Base-by-base conservation (phyloP, 1,140 invertebrate species). In the Drosophila micromelanica region DNA sequence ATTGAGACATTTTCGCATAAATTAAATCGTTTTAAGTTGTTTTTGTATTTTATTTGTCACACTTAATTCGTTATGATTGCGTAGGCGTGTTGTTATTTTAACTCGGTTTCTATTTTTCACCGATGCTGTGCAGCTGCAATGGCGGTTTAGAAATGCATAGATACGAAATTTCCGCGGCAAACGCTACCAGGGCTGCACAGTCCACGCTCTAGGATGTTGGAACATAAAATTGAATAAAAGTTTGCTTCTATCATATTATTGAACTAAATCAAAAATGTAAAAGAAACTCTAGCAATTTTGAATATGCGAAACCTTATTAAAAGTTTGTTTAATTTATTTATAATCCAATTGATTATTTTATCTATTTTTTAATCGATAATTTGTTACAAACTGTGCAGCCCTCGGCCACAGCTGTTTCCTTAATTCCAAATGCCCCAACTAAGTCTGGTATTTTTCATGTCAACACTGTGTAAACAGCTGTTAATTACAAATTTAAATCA, bases 1-100 rank as follows among this genome's bases (percentile, higher is more conserved):
- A 95, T 80, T 96, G 95, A 35, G 96, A 94, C 96, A 97, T 97
- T 40, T 52, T 55, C 1, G 13, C 43, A 42, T 12, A 40, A 49
- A 30, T 49, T 42, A 2, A 40, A 38, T 13, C 5, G 13, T 13
- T 48, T 30, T 13, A 5, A 5, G 2, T 23, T 35, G 5, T 42
- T 56, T 59, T 55, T 20, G 23, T 30, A 13, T 8, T 57, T 48
- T 48, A 43, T 59, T 46, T 59, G 52, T 70, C 32, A 63, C 60
- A 71, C 52, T 74, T 62, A 32, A 52, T 13, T 43, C 48, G 8
- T 11, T 8, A 30, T 56, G 62, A 71, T 81, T 59, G 55, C 70
- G 75, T 54, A 67, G 40, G 42, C 35, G 38, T 35, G 40, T 52
- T 73, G 15, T 43, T 72, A 20, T 46, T 74, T 60, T 63, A 17